A percentile compares a stretch with the other conserved stretches of the same genome.
Evolutionary conservation across 2,888 invertebrate species (phyloP).

Genomic region (Drosophila nigricruria): DNA sequence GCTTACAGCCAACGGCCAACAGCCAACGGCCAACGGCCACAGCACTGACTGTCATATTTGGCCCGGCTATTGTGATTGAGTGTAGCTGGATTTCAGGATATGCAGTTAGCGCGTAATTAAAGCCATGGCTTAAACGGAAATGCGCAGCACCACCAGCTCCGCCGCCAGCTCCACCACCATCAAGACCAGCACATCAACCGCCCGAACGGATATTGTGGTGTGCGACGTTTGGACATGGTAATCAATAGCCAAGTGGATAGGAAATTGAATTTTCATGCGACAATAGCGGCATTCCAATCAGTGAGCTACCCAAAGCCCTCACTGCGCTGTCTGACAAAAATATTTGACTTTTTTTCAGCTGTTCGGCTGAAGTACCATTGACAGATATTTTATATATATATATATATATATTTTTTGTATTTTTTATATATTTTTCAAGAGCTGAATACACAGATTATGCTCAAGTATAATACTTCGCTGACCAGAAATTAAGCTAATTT

Average conservation of each 20-base stretch:
- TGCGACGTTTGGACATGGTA: conserved; percentile 53
- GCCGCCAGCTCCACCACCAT: background rate
- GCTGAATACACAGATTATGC: background rate
- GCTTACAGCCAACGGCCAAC: conserved; percentile 3
- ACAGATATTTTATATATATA: background rate
- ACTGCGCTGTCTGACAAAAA: background rate
- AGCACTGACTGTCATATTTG: conserved; percentile 44
- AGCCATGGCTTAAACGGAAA: conserved; percentile 70
- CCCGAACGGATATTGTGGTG: conserved; percentile 46
- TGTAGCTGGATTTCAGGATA: conserved; percentile 45
- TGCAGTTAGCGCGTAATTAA: conserved; percentile 67
- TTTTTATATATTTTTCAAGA: background rate
- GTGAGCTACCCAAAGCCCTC: background rate
- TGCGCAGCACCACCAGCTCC: conserved; percentile 40
- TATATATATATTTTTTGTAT: background rate
- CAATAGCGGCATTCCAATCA: conserved; percentile 33
- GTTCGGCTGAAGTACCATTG: background rate
- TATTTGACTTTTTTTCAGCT: conserved; percentile 15
- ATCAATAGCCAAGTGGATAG: conserved; percentile 67
- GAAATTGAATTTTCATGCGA: conserved; percentile 71
- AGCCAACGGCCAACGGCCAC: conserved; percentile 9
- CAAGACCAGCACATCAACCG: conserved; percentile 16
- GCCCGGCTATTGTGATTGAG: conserved; percentile 55
- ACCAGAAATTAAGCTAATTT: background rate
- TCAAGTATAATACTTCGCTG: background rate